phyloP scores from a whole-genome alignment of 2,888 invertebrate species.

The Sicus ferrugineus region DNA sequence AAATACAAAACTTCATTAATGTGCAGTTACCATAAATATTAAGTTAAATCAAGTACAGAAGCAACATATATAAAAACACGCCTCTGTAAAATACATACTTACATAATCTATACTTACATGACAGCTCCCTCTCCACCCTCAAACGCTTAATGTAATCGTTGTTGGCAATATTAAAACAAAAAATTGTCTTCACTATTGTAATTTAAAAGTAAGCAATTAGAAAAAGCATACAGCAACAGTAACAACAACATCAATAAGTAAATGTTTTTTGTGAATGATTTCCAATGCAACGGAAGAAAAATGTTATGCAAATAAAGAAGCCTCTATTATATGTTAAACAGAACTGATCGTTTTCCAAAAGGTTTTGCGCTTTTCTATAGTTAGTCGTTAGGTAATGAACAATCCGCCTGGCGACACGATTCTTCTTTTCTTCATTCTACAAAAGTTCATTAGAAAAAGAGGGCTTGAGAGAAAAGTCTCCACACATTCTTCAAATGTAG shows the following conservation, averaged over 20 bases:
- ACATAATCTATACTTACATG: neutral
- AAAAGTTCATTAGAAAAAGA: no score
- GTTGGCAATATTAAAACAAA: conserved; percentile 13
- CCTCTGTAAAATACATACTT: neutral
- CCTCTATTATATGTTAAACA: conserved; percentile 29
- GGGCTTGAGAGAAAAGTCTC: no score
- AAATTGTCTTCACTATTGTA: neutral
- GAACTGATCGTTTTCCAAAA: neutral
- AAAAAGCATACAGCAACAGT: neutral
- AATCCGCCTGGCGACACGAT: no score
- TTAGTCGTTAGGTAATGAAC: no score
- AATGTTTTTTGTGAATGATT: conserved; percentile 34
- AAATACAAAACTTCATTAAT: neutral
- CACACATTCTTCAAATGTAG: no score
- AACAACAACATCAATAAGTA: conserved; percentile 17
- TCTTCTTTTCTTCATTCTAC: no score
- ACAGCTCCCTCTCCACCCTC: neutral
- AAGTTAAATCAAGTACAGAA: no score
- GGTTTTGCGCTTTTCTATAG: neutral
- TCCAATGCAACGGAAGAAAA: conserved; percentile 23
- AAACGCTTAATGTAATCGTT: conserved; percentile 26
- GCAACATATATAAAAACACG: neutral
- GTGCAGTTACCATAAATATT: neutral
- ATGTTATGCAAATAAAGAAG: conserved; percentile 28
- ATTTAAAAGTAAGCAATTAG: conserved; percentile 5